Conservation (phyloP, 35 echinoderm and acorn worm genomes). For the Heliocidaris erythrogramma region DNA sequence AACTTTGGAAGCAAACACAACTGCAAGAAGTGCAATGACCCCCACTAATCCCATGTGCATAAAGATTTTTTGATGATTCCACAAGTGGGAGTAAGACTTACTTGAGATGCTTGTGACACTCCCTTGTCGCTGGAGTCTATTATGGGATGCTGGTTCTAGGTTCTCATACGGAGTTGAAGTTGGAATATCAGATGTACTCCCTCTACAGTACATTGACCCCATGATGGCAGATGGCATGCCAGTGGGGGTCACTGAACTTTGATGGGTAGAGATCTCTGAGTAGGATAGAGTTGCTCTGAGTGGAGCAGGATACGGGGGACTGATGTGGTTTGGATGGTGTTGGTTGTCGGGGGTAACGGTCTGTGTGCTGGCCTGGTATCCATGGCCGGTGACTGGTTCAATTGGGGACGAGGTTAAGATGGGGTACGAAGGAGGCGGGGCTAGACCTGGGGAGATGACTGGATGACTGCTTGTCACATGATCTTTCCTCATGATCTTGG, state of each 20-base stretch:
- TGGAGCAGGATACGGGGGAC: constrained; percentile 74
- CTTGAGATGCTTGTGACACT: constrained; percentile 40
- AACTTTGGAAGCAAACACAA: background rate
- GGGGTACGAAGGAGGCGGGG: constrained; percentile 42
- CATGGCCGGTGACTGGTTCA: background rate
- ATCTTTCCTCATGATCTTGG: background rate
- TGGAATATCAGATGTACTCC: constrained; percentile 55
- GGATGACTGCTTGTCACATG: background rate
- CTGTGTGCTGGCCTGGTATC: background rate
- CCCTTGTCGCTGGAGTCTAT: background rate
- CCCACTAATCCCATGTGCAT: background rate
- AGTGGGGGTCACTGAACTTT: background rate
- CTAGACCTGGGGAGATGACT: constrained; percentile 22
- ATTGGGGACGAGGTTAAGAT: constrained; percentile 13
- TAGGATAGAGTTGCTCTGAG: constrained; percentile 81
- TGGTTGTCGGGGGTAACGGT: constrained; percentile 33
- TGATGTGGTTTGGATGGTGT: constrained; percentile 34
- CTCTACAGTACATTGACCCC: constrained; percentile 24
- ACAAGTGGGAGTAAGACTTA: constrained; percentile 19
- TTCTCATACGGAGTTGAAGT: constrained; percentile 53
- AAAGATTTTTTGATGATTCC: background rate
- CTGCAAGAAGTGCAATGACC: background rate
- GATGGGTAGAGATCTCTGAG: constrained; percentile 54
- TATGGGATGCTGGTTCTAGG: background rate
- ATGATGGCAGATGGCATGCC: constrained; percentile 29